Percentiles rank a stretch among this genome's conserved stretches.
Conservation (phyloP, 2,797 vertebrate species). For the Falco novaeseelandiae region DNA sequence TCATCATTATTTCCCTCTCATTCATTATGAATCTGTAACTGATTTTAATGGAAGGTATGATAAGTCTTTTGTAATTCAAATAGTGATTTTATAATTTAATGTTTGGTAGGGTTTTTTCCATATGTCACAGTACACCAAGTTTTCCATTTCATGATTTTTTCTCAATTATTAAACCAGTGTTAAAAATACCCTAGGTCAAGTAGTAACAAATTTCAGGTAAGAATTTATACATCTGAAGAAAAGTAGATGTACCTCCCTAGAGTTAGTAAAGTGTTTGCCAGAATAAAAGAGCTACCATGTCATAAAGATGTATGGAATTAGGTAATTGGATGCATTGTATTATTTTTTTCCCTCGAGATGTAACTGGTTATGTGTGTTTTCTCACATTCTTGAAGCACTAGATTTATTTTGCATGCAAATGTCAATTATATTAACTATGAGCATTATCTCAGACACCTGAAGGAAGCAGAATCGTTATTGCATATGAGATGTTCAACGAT, state of each 20-base stretch:
- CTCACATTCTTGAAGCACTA: background rate
- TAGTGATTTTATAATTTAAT: background rate
- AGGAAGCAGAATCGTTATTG: background rate
- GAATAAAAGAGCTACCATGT: background rate
- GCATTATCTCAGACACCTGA: background rate
- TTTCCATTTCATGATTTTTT: background rate
- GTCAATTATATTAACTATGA: background rate
- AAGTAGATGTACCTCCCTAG: background rate
- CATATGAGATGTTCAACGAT: background rate
- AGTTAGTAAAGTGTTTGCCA: background rate
- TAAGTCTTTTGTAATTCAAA: background rate
- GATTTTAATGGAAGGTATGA: background rate
- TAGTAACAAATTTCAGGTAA: background rate
- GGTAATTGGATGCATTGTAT: background rate
- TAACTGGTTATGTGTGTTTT: background rate
- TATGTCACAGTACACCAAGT: background rate
- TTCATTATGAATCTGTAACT: background rate
- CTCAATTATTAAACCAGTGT: background rate
- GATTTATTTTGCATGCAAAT: background rate
- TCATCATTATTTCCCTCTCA: background rate
- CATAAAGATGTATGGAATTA: background rate
- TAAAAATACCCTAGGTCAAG: background rate
- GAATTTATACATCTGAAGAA: background rate
- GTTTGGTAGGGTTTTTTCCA: accelerated
- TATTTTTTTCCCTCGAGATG: background rate